These are phyloP conservation scores for Brachionus angularis DNA, from an alignment of 1,140 invertebrate genomes.

Conservation along the genomic window DNA sequence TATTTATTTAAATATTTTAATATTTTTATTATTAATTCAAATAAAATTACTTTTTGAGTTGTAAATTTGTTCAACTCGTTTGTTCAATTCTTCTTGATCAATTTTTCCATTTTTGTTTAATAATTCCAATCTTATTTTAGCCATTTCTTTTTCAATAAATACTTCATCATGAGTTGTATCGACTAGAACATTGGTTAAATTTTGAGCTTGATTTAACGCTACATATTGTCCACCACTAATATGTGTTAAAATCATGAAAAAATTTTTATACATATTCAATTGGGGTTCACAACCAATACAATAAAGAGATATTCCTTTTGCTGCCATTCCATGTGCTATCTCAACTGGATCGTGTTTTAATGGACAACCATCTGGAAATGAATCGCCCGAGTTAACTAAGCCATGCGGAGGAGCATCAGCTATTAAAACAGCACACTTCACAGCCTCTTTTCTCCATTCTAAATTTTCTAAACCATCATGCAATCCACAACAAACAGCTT, in stretches of 20 bases:
- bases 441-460: conserved; percentile 32
- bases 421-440: conserved; percentile 36
- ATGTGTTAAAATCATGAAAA: conserved; percentile 17
- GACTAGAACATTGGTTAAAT: conserved; percentile 27
- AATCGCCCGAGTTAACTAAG: conserved; percentile 6
- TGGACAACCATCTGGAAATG: conserved; percentile 22
- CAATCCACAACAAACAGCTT: conserved; percentile 7
- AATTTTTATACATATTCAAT: conserved; percentile 3
- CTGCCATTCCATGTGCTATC: conserved; percentile 24
- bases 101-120: conserved; percentile 10
- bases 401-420: conserved; percentile 44
- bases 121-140: conserved; percentile 24
- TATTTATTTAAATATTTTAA: too few relatives aligned
- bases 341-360: conserved; percentile 42
- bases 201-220: neutral
- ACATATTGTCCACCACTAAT: conserved; percentile 44
- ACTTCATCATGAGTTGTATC: conserved; percentile 31
- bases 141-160: conserved; percentile 33
- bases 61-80: conserved; percentile 18
- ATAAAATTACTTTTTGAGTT: conserved; percentile 19
- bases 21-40: too few relatives aligned
- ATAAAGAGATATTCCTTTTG: conserved; percentile 29
- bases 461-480: conserved; percentile 19
- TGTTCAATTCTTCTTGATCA: conserved; percentile 22
- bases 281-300: conserved; percentile 5